Base-by-base conservation (phyloP, 2,113 vertebrate species). In the Dolichotis patagonum region DNA sequence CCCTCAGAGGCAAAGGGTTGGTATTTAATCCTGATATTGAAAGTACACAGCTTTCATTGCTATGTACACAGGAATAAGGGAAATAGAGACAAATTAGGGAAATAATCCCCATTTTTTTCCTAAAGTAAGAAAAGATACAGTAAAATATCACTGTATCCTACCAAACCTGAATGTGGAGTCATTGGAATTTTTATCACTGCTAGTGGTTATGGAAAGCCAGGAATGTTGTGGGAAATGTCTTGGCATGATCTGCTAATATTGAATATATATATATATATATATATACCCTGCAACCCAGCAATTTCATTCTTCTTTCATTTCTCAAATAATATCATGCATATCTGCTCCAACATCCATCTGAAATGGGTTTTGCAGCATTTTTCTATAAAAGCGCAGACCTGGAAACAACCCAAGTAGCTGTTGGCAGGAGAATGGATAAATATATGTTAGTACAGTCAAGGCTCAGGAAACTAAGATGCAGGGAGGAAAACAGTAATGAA, bases 231-330 rank as follows among this genome's bases (percentile, higher is more conserved):
- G 52, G 41, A 86, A 86, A 32, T 26, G 35, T 28, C 35, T 86
- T 26, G 83, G n/a, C 63, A 22, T 63, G 41, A n/a, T 41, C 46
- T 6, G 11, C 41, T 41, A 58, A 30, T 43, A 26, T 1, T 75
- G 56, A n/a, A n/a, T 5, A 5, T 43, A 13, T 5, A 41, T 9
- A 7, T 3, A 41, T 9, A 7, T 3, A n/a, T 11, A 38, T 8
- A 16, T 5, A 41, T 9, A 17, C 2, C 41, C 43, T 16, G 19
- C 54, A 54, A 5, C 82, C 32, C 24, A 6, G 71, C 8, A 60
- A 32, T 30, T 35, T 26, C 32, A 41, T n/a, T 5, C 69, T 28
- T 16, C 54, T 38, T 35, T 41, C 10, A 4, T 38, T 38, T 46
- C 38, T 46, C 71, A 43, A 60, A 17, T 16, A 49, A 85, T 7